Evolutionary conservation across 2,888 invertebrate species (phyloP), one percentile per base, ranked within the genome.

Genomic region (Alsophila aescularia): DNA sequence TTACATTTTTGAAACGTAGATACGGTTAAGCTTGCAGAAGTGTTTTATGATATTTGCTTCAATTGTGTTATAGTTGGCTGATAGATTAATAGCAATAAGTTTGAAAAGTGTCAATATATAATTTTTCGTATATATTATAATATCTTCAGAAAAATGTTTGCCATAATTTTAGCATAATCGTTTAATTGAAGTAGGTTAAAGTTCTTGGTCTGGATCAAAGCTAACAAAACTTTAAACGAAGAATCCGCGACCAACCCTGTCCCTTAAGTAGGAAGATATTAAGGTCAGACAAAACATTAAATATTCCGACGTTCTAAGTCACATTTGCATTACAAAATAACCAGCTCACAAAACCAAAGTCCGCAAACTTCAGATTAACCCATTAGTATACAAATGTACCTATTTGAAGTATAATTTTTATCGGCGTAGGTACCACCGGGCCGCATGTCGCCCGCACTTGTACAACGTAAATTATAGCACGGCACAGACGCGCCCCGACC

Each of bases 381-480:
- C 35, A 45, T 56, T 53, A 39, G 37, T 34, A 45, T 53, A 41
- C 29, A 44, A 53, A 64, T 45, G 48, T 60, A 62, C 55, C 43
- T 70, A 67, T 70, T 69, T 58, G 58, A 57, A 64, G 68, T 67
- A 72, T 71, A 74, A 80, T 79, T 79, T 77, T 77, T 79, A 73
- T 75, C 64, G 68, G 52, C 32, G 64, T 64, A 60, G 56, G n/a
- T n/a, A n/a, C 64, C 66, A 74, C 72, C 70, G 65, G 69, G 79
- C 82, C 81, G 75, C 84, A 80, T 82, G 89, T 89, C 90, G 78
- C 65, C 72, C 75, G 78, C 89, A 88, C 86, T 86, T 85, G 88
- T 75, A 77, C 76, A 75, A 70, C 78, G 77, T 85, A 84, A 88
- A 84, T 83, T 87, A 88, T 87, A 77, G 79, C 61, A 73, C 68